A percentile compares a stretch with the other conserved stretches of the same genome.
These are phyloP conservation scores for Stichodactyla helianthus DNA, from an alignment of 64 coral and sea anemone species.

Conservation along the genomic window DNA sequence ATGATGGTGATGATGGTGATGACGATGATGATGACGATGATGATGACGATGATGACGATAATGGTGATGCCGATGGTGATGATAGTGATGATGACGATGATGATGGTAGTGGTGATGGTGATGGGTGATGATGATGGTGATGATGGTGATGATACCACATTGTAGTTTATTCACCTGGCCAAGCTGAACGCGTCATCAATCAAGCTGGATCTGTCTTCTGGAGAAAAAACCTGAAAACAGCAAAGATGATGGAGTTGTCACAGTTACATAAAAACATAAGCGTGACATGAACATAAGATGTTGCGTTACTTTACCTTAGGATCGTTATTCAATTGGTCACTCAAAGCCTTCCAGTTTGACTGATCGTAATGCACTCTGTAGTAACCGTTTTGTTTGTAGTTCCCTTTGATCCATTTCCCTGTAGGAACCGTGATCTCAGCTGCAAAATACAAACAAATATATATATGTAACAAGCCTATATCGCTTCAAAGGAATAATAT, in stretches of 20 bases:
- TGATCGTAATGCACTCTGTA: slow-evolving; percentile 73
- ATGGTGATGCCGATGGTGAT: not conserved
- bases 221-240: slow-evolving; percentile 45
- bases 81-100: not conserved
- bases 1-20: not conserved
- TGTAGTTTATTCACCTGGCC: slow-evolving; percentile 55
- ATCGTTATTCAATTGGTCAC: slow-evolving; percentile 27
- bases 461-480: too few relatives aligned
- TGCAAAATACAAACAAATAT: slow-evolving; percentile 5
- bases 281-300: not conserved
- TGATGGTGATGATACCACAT: not conserved
- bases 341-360: slow-evolving; percentile 48
- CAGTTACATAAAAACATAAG: not conserved
- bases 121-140: not conserved
- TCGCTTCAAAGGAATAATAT: too few relatives aligned
- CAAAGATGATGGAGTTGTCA: not conserved
- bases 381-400: slow-evolving; percentile 56
- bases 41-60: not conserved
- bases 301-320: slow-evolving; percentile 26
- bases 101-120: not conserved
- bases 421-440: slow-evolving; percentile 26
- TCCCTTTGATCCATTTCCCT: slow-evolving; percentile 64
- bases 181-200: slow-evolving; percentile 93
- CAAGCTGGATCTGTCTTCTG: slow-evolving; percentile 78
- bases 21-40: not conserved